Conservation (phyloP, 2,888 invertebrate species). For the Eulithis testata region DNA sequence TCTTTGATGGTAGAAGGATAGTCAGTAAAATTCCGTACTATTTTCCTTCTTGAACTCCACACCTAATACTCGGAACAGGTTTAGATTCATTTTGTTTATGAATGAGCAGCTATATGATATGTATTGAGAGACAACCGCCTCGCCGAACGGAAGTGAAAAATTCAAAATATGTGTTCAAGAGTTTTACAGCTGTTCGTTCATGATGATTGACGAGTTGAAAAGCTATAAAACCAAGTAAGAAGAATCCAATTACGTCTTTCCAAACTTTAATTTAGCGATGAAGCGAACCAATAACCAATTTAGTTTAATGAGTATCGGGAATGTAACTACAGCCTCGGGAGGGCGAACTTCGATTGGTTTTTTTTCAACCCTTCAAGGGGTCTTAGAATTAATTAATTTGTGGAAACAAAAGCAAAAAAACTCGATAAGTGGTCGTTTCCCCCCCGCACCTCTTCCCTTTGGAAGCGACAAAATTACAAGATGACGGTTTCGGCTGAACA, state of each 20-base stretch:
- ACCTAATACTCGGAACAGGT: too few species aligned
- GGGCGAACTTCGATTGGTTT: slow-evolving; percentile 44
- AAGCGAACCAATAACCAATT: slow-evolving; percentile 38
- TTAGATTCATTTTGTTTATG: too few species aligned
- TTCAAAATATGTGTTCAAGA: too few species aligned
- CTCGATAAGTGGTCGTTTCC: slow-evolving; percentile 43
- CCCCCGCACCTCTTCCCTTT: slow-evolving; percentile 28
- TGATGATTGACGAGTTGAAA: background rate
- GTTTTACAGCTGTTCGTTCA: too few species aligned
- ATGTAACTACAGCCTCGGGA: slow-evolving; percentile 33
- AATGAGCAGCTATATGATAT: too few species aligned
- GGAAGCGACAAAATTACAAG: slow-evolving; percentile 43
- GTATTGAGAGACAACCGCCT: too few species aligned
- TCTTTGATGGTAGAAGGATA: slow-evolving; percentile 9
- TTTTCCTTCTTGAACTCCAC: too few species aligned
- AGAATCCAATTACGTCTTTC: slow-evolving; percentile 21
- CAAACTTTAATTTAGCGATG: slow-evolving; percentile 37
- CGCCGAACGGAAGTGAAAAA: too few species aligned
- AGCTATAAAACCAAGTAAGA: background rate
- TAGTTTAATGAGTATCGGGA: slow-evolving; percentile 40
- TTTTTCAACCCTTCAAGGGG: slow-evolving; percentile 39
- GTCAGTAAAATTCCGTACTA: background rate
- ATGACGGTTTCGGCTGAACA: slow-evolving; percentile 29
- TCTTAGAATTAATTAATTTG: slow-evolving; percentile 57
- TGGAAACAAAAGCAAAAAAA: slow-evolving; percentile 50